These are phyloP conservation scores for Nilaparvata lugens DNA, from an alignment of 1,140 invertebrate species.

Conservation along the genomic window DNA sequence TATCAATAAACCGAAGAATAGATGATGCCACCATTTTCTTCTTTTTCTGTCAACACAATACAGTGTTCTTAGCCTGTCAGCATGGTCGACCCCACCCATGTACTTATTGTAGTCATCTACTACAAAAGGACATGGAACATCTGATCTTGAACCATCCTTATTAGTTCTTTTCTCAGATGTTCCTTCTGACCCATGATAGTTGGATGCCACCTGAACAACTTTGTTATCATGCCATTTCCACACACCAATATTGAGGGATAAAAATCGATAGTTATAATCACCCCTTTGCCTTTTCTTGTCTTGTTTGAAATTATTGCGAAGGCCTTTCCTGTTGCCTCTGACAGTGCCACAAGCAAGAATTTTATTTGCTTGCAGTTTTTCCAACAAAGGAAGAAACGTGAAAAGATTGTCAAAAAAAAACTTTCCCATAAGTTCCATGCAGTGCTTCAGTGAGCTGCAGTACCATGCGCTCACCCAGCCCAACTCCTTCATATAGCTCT, in stretches of 20 bases:
- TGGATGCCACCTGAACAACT: conserved; percentile 10
- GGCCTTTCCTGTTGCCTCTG: neutral
- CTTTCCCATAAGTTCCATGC: conserved; percentile 4
- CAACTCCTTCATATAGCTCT: neutral
- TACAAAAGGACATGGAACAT: conserved; percentile 33
- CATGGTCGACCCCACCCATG: conserved; percentile 34
- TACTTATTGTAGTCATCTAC: conserved; percentile 36
- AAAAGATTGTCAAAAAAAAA: conserved; percentile 16
- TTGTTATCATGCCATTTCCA: conserved; percentile 18
- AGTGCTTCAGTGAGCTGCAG: conserved; percentile 8
- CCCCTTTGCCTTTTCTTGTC: conserved; percentile 3
- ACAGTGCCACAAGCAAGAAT: conserved; percentile 14
- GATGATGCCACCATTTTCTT: conserved; percentile 15
- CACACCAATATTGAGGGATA: conserved; percentile 6
- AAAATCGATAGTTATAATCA: conserved; percentile 9
- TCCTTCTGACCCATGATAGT: conserved; percentile 15
- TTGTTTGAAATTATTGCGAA: neutral
- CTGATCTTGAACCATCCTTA: conserved; percentile 23
- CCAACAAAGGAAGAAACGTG: conserved; percentile 11
- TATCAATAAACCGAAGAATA: conserved; percentile 18
- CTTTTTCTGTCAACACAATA: conserved; percentile 14
- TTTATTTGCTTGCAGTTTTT: conserved; percentile 10
- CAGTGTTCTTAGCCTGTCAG: conserved; percentile 35
- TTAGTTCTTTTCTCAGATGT: conserved; percentile 8
- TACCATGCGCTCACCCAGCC: conserved; percentile 9